Conservation (phyloP, 2,888 invertebrate species). For the Phyllotreta cruciferae region DNA sequence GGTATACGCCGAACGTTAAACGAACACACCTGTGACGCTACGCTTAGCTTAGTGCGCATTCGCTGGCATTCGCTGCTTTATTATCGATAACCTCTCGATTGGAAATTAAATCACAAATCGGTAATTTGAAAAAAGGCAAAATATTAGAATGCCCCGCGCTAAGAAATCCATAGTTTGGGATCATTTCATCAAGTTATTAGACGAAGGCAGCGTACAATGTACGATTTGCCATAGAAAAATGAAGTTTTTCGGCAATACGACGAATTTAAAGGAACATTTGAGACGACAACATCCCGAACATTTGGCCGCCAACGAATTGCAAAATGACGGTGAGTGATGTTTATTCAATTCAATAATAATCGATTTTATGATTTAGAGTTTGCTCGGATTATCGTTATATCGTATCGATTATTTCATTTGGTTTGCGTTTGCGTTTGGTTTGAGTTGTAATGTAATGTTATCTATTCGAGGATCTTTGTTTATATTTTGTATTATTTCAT, state of each 20-base stretch:
- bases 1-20: too few relatives aligned
- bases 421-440: too few relatives aligned
- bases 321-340: slow-evolving; percentile 23
- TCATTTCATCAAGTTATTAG: slow-evolving; percentile 20
- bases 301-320: slow-evolving; percentile 17
- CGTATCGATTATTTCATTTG: neutral
- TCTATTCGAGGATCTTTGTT: too few relatives aligned
- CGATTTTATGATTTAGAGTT: slow-evolving; percentile 1
- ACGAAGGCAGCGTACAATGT: slow-evolving; percentile 18
- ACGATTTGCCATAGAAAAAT: slow-evolving; percentile 20
- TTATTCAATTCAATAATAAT: slow-evolving; percentile 14
- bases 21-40: too few relatives aligned
- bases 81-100: slow-evolving; percentile 29
- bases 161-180: slow-evolving; percentile 24
- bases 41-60: too few relatives aligned
- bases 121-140: slow-evolving; percentile 14
- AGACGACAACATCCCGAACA: slow-evolving; percentile 20
- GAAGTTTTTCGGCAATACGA: slow-evolving; percentile 28
- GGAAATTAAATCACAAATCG: slow-evolving; percentile 19
- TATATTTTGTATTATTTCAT: too few relatives aligned
- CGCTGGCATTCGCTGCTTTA: neutral
- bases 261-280: slow-evolving; percentile 27
- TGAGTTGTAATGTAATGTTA: too few relatives aligned
- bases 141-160: slow-evolving; percentile 11
- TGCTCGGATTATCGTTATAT: neutral